Base-by-base conservation (phyloP, 2,113 vertebrate genomes). In the Lepisosteus oculatus region DNA sequence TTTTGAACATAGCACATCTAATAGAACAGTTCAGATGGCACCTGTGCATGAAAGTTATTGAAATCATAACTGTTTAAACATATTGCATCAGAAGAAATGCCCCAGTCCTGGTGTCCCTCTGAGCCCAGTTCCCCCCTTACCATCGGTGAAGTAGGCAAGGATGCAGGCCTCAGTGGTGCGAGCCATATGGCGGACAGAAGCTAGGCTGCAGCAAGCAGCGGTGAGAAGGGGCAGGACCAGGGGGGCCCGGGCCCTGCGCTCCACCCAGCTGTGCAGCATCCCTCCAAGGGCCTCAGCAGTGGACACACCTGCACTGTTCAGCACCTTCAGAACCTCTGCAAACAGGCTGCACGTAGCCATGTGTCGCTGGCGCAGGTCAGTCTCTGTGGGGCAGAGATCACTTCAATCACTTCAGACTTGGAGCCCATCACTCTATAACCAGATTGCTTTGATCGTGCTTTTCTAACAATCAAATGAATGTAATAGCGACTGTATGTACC, bases 111-210 rank as follows among this genome's bases (percentile, higher is more conserved):
- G 29, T 29, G 29, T 29, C 29, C 2, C 29, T 29, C 29, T 3
- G 2, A 14, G 8, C n/a, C 6, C 43, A 0, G 8, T n/a, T 43
- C 59, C 7, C 29, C 3, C 66, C 77, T 78, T 78, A 97, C 95
- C 90, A 45, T 92, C 78, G 15, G 77, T 93, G 83, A 99, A 99
- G 89, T 96, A 96, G 0, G 96, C 92, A 0, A 89, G 79, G 81
- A 99, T 95, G 69, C 95, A 97, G 63, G 95, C 95, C 80, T 99
- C 97, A 0, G 96, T 96, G 0, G 89, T 94, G 76, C 94, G 93
- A 0, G 96, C 94, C 97, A 99, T 98, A 81, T 98, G 97, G 12
- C 91, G 91, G 56, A 99, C 95, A 0, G 97, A 99, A 0, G 97
- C 96, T 75, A 99, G 89, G 78, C 94, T 95, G 79, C 92, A 90